Evolutionary conservation across 2,113 vertebrate species (phyloP), one percentile per base, ranked within the genome.

Genomic region (Phasianus colchicus): DNA sequence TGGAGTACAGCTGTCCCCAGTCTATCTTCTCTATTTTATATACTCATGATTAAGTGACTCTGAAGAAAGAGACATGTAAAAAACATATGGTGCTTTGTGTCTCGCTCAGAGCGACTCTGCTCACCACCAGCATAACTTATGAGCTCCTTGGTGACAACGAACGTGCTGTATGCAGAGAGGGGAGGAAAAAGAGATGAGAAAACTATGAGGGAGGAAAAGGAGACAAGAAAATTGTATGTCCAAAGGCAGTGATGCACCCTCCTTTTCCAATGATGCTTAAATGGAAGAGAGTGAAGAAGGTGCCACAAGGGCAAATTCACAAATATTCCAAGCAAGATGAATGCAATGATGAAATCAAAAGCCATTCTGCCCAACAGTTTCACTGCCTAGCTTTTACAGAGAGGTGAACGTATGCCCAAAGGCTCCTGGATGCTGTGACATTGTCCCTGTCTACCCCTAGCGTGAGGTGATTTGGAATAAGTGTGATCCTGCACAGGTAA

Each of bases 1-100:
- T 60, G 63, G 80, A 88, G 79, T 66, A 78, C 77, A 91, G 81
- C 91, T 84, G 94, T 91, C 87, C 83, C 96, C 63, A 13, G 69
- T 19, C 93, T 74, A 48, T 69, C 10, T 13, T 50, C 83, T 85
- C 47, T 66, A 13, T 32, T 92, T 95, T 82, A 92, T 92, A 75
- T 57, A 81, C 89, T 84, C 0, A 0, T 95, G 94, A 95, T 93
- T 83, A 95, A 95, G 74, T 89, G 91, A 90, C 83, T 94, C 94
- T n/a, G 83, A 90, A 93, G 91, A 89, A 81, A 82, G 88, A 88
- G 65, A 20, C 86, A 55, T 30, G 89, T 86, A 38, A 93, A 92
- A 95, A 96, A 90, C 91, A 93, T 83, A 54, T 83, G 94, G 83
- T 9, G 61, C 80, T 70, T 71, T 10, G n/a, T 25, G 69, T 32